Base-by-base conservation (phyloP, 2,113 vertebrate genomes). In the Tenrec ecaudatus region DNA sequence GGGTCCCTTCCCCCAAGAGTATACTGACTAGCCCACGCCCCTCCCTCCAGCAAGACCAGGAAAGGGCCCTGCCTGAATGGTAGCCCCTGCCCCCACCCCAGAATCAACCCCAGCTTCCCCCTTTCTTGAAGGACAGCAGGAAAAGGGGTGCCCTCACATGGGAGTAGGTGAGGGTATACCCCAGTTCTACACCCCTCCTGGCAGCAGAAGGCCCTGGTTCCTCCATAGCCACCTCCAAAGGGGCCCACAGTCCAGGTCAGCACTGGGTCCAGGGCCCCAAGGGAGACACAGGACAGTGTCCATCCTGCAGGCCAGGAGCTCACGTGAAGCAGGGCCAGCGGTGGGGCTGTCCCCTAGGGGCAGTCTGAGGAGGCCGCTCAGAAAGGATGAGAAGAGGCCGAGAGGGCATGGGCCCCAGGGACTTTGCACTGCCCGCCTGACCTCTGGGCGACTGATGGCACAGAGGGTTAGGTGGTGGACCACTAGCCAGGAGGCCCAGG, bases 1-100 rank as follows among this genome's bases (percentile, higher is more conserved):
- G n/a, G 10, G 68, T 19, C 0, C 25, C 53, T 19, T 4, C 53
- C 64, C 89, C 36, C 40, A 40, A 3, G 68, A 68, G 53, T 0
- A 12, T 1, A 1, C 22, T 29, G 76, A 38, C 43, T 1, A 31
- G 2, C 78, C 96, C 95, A 92, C 83, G 82, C 97, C 96, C 95
- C 95, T 38, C 38, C 1, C 22, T 68, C 62, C 0, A 0, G 47
- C 0, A 15, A 83, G 53, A 9, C 15, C 3, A 0, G 14, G 29
- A 5, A 60, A 36, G 20, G 57, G 17, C 11, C 36, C 83, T 43
- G 27, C 15, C 0, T 78, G 58, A 36, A 66, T n/a, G 1, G 1
- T 15, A 9, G 38, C 11, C 1, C 27, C 62, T 43, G 0, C 4
- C 15, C 47, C 47, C 2, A 10, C 83, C 25, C 38, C n/a, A 27